Evolutionary conservation across 2,888 invertebrate species (phyloP).

Genomic region (Mayetiola destructor): DNA sequence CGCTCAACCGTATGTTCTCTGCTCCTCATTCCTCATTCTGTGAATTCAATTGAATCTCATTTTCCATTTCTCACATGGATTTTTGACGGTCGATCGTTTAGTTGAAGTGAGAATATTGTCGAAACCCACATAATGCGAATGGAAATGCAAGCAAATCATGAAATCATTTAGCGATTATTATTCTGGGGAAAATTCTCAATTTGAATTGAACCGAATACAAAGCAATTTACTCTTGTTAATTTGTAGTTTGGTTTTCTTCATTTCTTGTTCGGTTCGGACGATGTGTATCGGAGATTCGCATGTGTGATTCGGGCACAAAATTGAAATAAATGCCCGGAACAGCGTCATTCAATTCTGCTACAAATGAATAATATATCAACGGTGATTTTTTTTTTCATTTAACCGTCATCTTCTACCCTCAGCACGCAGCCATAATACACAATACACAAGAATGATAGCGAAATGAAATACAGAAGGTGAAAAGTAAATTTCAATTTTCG

Average conservation of each 20-base stretch:
- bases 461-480: too few species aligned
- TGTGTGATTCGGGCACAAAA: too few species aligned
- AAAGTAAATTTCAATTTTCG: too few species aligned
- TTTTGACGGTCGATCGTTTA: not conserved
- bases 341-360: too few species aligned
- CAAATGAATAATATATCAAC: slow-evolving; percentile 11
- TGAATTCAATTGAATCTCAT: too few species aligned
- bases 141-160: slow-evolving; percentile 10
- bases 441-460: too few species aligned
- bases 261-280: not conserved
- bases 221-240: too few species aligned
- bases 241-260: too few species aligned
- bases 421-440: too few species aligned
- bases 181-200: not conserved
- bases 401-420: too few species aligned
- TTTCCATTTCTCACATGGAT: slow-evolving; percentile 7
- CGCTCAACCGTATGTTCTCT: not conserved
- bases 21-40: not conserved
- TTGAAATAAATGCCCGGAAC: too few species aligned
- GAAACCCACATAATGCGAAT: not conserved
- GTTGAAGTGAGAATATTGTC: not conserved
- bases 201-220: too few species aligned
- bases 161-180: slow-evolving; percentile 9
- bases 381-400: not conserved
- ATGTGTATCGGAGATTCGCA: not conserved